Percentiles rank a stretch among this genome's conserved stretches.
Conservation (phyloP, 2,113 vertebrate genomes). For the Mustela nigripes region DNA sequence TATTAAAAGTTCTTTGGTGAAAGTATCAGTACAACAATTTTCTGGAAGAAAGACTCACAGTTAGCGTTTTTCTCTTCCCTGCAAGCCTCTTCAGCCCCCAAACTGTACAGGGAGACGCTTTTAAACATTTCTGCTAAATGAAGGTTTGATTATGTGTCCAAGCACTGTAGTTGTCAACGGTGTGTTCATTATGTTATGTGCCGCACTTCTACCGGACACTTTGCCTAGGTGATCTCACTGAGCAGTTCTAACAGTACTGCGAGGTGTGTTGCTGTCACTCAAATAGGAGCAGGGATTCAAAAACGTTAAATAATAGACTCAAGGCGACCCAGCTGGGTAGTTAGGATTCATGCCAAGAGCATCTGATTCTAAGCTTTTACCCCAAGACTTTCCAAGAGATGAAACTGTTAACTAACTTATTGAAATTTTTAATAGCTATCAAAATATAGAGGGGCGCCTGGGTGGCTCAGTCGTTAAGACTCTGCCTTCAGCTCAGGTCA, state of each 20-base stretch:
- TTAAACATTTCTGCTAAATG: background rate
- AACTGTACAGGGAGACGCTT: background rate
- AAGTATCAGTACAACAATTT: background rate
- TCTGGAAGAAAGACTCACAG: background rate
- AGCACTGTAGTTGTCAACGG: background rate
- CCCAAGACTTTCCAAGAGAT: background rate
- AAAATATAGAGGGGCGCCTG: background rate
- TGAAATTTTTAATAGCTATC: background rate
- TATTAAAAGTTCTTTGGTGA: background rate
- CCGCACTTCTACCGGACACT: background rate
- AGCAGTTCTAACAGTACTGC: background rate
- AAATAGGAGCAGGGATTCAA: background rate
- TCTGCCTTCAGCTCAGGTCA: background rate
- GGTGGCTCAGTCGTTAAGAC: background rate
- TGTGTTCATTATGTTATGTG: background rate
- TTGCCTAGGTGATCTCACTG: constrained; percentile 13
- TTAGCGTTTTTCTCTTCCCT: background rate
- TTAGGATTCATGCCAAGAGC: background rate
- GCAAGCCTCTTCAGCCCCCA: background rate
- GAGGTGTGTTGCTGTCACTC: background rate
- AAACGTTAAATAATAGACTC: background rate
- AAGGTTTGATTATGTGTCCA: background rate
- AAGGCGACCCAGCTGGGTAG: background rate
- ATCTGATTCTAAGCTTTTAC: background rate
- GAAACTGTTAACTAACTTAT: background rate